Conservation (phyloP, 2,797 vertebrate species). For the Threskiornis aethiopicus region DNA sequence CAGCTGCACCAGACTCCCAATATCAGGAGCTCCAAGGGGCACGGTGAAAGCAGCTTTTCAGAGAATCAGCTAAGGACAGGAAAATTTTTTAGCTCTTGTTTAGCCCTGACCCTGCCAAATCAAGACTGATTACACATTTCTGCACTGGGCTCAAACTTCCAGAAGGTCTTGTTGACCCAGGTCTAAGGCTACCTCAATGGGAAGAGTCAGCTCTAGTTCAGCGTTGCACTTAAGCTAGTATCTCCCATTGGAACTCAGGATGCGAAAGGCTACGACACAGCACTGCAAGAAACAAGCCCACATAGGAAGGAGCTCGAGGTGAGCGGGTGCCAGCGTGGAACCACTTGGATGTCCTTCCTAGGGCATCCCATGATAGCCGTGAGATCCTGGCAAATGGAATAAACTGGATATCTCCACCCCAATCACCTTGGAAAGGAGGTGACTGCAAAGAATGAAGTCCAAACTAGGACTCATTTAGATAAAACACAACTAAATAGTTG, state of each 20-base stretch:
- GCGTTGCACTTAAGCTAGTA: background rate
- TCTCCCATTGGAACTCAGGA: background rate
- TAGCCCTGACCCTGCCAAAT: background rate
- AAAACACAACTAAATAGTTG: background rate
- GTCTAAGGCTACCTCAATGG: background rate
- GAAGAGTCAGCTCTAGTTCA: background rate
- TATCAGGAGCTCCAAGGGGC: background rate
- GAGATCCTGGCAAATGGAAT: background rate
- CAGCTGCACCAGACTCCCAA: background rate
- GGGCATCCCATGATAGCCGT: accelerated
- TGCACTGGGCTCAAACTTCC: background rate
- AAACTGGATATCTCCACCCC: background rate
- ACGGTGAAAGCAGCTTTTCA: background rate
- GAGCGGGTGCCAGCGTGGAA: background rate
- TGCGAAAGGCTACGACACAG: accelerated
- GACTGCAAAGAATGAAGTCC: background rate
- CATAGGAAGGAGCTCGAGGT: background rate
- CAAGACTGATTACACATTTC: background rate
- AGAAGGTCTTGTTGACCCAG: background rate
- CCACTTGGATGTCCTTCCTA: background rate
- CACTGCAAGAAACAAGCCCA: background rate
- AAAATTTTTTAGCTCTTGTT: background rate
- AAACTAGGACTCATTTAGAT: background rate
- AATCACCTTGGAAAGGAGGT: background rate
- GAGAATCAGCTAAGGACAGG: background rate